Base-by-base conservation (phyloP, 2,888 invertebrate genomes). In the Agrochola lota region DNA sequence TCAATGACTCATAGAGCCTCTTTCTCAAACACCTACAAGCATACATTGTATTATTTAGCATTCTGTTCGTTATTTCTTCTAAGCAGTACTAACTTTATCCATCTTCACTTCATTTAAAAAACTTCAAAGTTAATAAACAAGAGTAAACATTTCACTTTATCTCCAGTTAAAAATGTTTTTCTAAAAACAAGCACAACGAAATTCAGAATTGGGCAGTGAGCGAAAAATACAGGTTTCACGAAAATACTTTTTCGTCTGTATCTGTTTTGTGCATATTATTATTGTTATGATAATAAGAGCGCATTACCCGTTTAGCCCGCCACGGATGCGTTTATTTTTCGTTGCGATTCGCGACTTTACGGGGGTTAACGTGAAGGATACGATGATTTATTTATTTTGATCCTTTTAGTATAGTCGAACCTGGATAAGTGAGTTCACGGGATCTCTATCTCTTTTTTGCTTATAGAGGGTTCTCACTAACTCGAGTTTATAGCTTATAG, bases 271-370 rank as follows among this genome's bases (percentile, higher is more conserved):
- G 92, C 92, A 93, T 93, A 93, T 95, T 95, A 95, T 95, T 95
- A 95, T 95, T 95, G 94, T 95, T 95, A 94, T 95, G 92, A 94
- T 95, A 95, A 95, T 95, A 94, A 93, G 94, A 91, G 93, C 87
- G 93, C 94, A 95, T 95, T 95, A 94, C 94, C 92, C 93, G 93
- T 94, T 94, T 95, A 94, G 92, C 91, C 89, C 88, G 91, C 91
- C 86, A 92, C 92, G 92, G 94, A 94, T 94, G 93, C 93, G 91
- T 93, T 93, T 94, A 94, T 94, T 95, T 95, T 94, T 93, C 92
- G 88, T 91, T 91, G 92, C 91, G 89, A 89, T 91, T 88, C 92
- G 75, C 74, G 78, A 92, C 91, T 90, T 88, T 76, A 62, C 67
- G 79, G 86, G 90, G 90, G 90, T 91, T 91, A 83, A 89, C 71